A percentile compares a stretch with the other conserved stretches of the same genome.
These are phyloP conservation scores for Typhlichthys eigenmanni DNA, from an alignment of 2,797 vertebrate genomes.

Conservation along the genomic window DNA sequence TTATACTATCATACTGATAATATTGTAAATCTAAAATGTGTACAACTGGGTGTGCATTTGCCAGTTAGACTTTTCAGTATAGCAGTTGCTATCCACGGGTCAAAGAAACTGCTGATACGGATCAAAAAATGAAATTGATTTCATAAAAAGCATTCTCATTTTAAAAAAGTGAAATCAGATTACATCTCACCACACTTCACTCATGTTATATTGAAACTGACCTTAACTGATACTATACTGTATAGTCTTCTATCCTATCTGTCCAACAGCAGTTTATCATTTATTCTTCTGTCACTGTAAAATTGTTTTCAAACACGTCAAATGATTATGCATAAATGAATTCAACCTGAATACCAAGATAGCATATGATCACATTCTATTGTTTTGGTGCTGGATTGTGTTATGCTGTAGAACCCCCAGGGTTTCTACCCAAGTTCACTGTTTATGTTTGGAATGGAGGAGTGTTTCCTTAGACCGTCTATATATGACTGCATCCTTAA, in stretches of 20 bases:
- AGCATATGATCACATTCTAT: conserved; percentile 12
- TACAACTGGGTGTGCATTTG: conserved; percentile 1
- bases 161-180: conserved; percentile 72
- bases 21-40: conserved; percentile 11
- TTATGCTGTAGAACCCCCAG: no score
- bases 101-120: conserved; percentile 55
- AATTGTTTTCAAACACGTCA: conserved; percentile 36
- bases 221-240: conserved; percentile 63
- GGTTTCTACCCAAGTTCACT: background rate
- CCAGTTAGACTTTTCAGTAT: no score
- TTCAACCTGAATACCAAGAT: conserved; percentile 24
- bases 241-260: conserved; percentile 31
- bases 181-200: conserved; percentile 66
- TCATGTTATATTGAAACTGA: conserved; percentile 75
- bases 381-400: no score
- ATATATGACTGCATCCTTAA: conserved; percentile 17
- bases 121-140: conserved; percentile 59
- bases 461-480: background rate
- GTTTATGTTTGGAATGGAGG: no score
- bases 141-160: conserved; percentile 62
- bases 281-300: conserved; percentile 22
- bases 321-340: conserved; percentile 40
- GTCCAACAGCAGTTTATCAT: conserved; percentile 27
- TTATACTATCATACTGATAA: no score
- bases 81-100: conserved; percentile 11